phyloP scores from a whole-genome alignment of 2,797 vertebrate species.

The Mus minutoides region DNA sequence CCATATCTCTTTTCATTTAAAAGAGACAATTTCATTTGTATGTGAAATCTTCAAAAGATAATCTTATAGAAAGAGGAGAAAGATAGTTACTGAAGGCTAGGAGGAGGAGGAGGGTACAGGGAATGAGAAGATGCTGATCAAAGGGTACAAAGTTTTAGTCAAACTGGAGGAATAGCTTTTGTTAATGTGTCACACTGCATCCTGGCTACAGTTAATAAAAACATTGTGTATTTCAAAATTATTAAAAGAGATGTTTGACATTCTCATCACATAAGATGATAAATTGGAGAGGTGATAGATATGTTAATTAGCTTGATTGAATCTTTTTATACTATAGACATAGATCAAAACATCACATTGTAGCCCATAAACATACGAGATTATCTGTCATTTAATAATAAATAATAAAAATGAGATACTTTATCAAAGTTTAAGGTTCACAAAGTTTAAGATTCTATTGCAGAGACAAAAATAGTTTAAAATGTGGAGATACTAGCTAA shows the following conservation, averaged over 20 bases:
- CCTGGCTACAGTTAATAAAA: background rate
- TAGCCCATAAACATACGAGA: background rate
- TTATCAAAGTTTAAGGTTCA: conserved; percentile 9
- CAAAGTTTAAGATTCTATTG: conserved; percentile 14
- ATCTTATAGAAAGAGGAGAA: background rate
- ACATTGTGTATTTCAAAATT: conserved; percentile 37
- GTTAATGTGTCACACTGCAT: background rate
- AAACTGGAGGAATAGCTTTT: background rate
- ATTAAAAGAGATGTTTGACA: conserved; percentile 20
- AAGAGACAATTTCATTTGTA: background rate
- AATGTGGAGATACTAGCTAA: background rate
- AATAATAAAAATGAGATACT: conserved; percentile 22
- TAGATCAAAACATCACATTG: conserved; percentile 48
- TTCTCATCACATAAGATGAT: conserved; percentile 30
- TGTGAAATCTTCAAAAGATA: background rate
- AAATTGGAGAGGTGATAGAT: conserved; percentile 24
- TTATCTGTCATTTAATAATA: conserved; percentile 43
- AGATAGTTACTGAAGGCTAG: background rate
- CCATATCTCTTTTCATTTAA: background rate
- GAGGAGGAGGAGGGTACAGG: too few species aligned
- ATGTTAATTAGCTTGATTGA: conserved; percentile 13
- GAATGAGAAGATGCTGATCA: background rate
- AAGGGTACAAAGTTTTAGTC: conserved; percentile 2
- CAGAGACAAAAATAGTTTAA: background rate
- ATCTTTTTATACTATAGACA: conserved; percentile 15